Evolutionary conservation across 2,113 vertebrate genomes (phyloP).

Genomic region (Suricata suricatta): DNA sequence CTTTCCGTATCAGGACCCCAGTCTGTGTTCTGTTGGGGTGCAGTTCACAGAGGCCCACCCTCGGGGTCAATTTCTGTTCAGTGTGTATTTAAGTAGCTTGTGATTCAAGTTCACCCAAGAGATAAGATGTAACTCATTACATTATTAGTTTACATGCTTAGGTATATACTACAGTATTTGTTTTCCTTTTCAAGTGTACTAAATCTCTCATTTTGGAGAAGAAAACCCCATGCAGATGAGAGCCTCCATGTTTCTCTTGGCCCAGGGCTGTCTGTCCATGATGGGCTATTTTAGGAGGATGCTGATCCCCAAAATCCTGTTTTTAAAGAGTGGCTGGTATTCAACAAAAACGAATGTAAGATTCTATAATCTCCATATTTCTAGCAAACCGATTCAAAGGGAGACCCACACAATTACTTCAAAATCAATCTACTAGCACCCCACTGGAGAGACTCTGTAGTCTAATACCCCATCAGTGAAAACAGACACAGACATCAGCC

Average conservation of each 20-base stretch:
- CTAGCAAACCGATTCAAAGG: not conserved
- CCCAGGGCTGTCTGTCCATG: not conserved
- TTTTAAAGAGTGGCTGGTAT: not conserved
- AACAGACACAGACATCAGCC: not conserved
- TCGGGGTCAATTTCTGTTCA: not conserved
- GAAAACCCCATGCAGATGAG: not conserved
- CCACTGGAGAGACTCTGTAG: too few species aligned
- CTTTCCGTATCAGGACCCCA: not conserved
- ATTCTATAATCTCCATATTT: not conserved
- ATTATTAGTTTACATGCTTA: not conserved
- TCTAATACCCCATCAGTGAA: too few species aligned
- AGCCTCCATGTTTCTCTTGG: not conserved
- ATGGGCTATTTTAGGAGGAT: not conserved
- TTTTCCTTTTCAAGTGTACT: not conserved
- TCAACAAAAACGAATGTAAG: not conserved
- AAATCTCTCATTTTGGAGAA: slow-evolving; percentile 16
- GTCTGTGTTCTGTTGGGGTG: not conserved
- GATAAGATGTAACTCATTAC: not conserved
- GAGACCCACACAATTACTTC: not conserved
- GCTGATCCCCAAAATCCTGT: not conserved
- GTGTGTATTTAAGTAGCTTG: not conserved
- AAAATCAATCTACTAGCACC: not conserved
- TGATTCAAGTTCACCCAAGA: not conserved
- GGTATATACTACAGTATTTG: not conserved
- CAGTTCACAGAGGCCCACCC: rapidly evolving